Base-by-base conservation (phyloP, 2,797 vertebrate species). In the Protosalanx chinensis region DNA sequence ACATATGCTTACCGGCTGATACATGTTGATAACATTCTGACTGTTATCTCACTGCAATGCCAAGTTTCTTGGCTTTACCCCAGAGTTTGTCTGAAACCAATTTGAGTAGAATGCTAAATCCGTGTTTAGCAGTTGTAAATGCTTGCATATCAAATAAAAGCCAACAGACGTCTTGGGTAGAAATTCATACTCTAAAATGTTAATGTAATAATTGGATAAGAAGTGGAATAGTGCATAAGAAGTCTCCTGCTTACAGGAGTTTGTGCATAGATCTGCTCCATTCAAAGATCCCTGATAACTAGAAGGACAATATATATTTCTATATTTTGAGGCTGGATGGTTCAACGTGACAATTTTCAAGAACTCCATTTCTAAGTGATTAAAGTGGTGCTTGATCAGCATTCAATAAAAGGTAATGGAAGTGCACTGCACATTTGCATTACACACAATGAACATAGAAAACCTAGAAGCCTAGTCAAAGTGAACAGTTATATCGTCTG, bases 401-500 rank as follows among this genome's bases (percentile, higher is more conserved):
- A 29, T 58, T 27, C 12, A 29, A 33, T 30, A 64, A 30, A 41
- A 41, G 58, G 32, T 23, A 53, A 53, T 35, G 27, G 64, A 4
- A 13, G 29, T 64, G 32, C 37, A 23, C 7, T 63, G 29, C 18
- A 33, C 29, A 2, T 23, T 56, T 41, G 23, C 30, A n/a, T 33
- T 64, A 8, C 18, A 78, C 66, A 75, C 66, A 68, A 73, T 76
- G 72, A 82, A 78, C 70, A 51, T 37, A 63, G 68, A 75, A 73
- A 76, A 72, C 74, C 73, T 72, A 64, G 69, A 79, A 46, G 67
- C 60, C 37, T 63, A 76, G 70, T 72, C 70, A 75, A 82, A 71
- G 69, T 63, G 76, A 78, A 76, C 65, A 73, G 75, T 74, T 77
- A 79, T n/a, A 57, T 20, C 16, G 1, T 6, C 53, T 57, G 53